Conservation (phyloP, 2,113 vertebrate genomes). For the Micronycteris hirsuta region DNA sequence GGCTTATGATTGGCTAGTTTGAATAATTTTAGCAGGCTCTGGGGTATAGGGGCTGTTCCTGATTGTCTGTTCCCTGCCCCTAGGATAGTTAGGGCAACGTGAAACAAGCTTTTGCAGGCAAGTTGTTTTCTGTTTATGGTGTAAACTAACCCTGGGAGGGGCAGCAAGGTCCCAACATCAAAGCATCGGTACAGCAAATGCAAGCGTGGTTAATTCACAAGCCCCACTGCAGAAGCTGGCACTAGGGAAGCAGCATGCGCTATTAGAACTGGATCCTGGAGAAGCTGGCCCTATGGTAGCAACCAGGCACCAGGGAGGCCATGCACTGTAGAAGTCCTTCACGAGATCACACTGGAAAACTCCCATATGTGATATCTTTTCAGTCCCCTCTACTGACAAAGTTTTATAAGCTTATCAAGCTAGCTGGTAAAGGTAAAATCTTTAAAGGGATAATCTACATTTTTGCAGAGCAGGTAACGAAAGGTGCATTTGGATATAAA, state of each 20-base stretch:
- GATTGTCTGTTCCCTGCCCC: neutral
- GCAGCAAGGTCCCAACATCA: neutral
- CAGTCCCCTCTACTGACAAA: neutral
- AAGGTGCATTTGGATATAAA: neutral
- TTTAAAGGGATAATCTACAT: neutral
- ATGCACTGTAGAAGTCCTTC: neutral
- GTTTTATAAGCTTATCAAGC: neutral
- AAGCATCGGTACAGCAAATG: neutral
- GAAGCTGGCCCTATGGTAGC: neutral
- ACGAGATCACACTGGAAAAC: neutral
- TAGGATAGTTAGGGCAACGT: neutral
- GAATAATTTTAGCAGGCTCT: neutral
- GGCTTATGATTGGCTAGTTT: neutral
- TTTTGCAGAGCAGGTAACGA: neutral
- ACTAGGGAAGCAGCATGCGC: neutral
- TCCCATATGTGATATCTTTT: too few species aligned
- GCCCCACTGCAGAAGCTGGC: neutral
- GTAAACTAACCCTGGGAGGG: neutral
- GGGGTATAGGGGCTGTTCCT: neutral
- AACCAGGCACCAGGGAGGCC: neutral
- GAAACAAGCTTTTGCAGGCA: neutral
- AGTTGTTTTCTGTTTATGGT: neutral
- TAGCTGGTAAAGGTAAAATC: neutral
- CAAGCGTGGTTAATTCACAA: neutral
- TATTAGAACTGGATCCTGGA: neutral